These are phyloP conservation scores for Anthopleura sola DNA, from an alignment of 64 coral and sea anemone species.

Conservation along the genomic window DNA sequence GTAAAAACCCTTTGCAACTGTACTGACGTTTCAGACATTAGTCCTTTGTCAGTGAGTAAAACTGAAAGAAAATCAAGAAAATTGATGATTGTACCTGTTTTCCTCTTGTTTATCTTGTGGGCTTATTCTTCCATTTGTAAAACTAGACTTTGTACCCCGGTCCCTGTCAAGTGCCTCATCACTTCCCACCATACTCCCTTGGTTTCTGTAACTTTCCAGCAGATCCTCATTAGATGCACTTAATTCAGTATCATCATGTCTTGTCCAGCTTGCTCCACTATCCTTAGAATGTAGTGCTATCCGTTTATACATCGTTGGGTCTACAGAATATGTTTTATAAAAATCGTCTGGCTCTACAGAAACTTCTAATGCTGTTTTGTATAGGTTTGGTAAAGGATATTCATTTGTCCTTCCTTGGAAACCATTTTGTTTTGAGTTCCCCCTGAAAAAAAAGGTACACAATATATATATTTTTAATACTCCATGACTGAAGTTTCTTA, in stretches of 20 bases:
- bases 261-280: background rate
- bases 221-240: slow-evolving; percentile 81
- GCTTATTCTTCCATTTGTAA: slow-evolving; percentile 48
- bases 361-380: slow-evolving; percentile 66
- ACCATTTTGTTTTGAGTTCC: background rate
- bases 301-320: slow-evolving; percentile 45
- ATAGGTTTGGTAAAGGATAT: slow-evolving; percentile 68
- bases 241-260: slow-evolving; percentile 46
- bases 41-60: too few species aligned
- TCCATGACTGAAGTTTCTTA: too few species aligned
- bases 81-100: slow-evolving; percentile 36
- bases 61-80: too few species aligned
- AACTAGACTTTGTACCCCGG: background rate
- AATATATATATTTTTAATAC: background rate
- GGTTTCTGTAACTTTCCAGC: slow-evolving; percentile 73
- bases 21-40: too few species aligned
- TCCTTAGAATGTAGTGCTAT: slow-evolving; percentile 54
- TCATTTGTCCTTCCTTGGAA: background rate
- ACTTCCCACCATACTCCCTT: slow-evolving; percentile 1
- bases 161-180: background rate
- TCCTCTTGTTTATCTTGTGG: slow-evolving; percentile 40
- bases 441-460: background rate
- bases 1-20: too few species aligned
- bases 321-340: slow-evolving; percentile 79
- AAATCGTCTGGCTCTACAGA: slow-evolving; percentile 50